Evolutionary conservation across 2,888 invertebrate species (phyloP).

Genomic region (Conistra vaccinii): DNA sequence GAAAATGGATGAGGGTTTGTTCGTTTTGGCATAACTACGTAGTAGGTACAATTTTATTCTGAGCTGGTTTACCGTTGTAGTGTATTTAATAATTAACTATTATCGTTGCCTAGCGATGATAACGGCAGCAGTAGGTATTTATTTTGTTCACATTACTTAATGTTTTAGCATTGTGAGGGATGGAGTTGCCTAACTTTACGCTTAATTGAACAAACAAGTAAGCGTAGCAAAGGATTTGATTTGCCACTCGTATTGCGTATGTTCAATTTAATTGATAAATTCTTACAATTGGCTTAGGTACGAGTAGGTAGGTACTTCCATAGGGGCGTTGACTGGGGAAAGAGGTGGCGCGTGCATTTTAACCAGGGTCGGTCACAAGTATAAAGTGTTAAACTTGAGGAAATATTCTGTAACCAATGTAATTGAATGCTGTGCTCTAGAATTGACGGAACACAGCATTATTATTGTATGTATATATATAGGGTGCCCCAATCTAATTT

Average conservation of each 20-base stretch:
- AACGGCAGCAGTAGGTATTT: not conserved
- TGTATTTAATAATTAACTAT: constrained; percentile 3
- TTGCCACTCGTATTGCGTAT: constrained; percentile 16
- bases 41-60: not conserved
- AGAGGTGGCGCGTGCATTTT: no score
- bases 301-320: no score
- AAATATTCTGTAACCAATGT: no score
- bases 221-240: constrained; percentile 30
- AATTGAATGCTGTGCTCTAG: no score
- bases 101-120: not conserved
- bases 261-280: constrained; percentile 43
- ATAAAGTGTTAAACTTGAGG: no score
- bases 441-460: no score
- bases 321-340: no score
- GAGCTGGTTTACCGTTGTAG: not conserved
- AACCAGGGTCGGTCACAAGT: no score
- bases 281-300: constrained; percentile 23
- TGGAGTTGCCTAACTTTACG: constrained; percentile 12
- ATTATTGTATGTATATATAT: no score
- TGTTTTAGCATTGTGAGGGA: not conserved
- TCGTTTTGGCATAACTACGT: not conserved
- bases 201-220: constrained; percentile 33
- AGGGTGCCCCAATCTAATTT: no score
- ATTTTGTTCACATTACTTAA: no score
- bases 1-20: not conserved